Evolutionary conservation across 2,888 invertebrate species (phyloP).

Genomic region (Pseudococcus viburni): DNA sequence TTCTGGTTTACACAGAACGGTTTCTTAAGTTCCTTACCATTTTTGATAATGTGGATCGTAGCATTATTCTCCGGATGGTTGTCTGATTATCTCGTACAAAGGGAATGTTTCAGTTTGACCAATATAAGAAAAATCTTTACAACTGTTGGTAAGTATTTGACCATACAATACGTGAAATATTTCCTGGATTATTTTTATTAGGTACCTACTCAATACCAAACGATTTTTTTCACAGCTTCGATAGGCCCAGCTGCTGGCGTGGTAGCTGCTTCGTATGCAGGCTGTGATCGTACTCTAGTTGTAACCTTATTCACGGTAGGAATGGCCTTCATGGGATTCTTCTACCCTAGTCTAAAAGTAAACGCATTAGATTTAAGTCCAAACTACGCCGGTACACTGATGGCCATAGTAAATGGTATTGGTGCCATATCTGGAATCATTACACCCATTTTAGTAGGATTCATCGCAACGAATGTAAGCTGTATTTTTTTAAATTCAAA

Average conservation of each 20-base stretch:
- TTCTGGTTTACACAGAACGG: slow-evolving; percentile 74
- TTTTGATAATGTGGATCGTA: slow-evolving; percentile 79
- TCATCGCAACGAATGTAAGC: slow-evolving; percentile 75
- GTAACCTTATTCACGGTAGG: slow-evolving; percentile 78
- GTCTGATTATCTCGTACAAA: slow-evolving; percentile 77
- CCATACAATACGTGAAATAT: neutral
- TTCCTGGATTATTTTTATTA: slow-evolving; percentile 6
- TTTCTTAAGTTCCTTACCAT: slow-evolving; percentile 78
- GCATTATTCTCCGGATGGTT: slow-evolving; percentile 78
- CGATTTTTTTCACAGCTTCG: slow-evolving; percentile 74
- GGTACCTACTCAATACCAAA: slow-evolving; percentile 69
- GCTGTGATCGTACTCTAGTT: slow-evolving; percentile 77
- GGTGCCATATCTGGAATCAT: slow-evolving; percentile 82
- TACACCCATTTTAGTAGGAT: slow-evolving; percentile 77
- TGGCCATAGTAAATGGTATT: slow-evolving; percentile 81
- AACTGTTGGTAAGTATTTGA: slow-evolving; percentile 71
- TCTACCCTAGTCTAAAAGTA: slow-evolving; percentile 81
- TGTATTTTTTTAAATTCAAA: too few species aligned
- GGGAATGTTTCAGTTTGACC: slow-evolving; percentile 71
- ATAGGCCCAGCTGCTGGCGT: slow-evolving; percentile 80
- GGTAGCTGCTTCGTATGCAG: slow-evolving; percentile 80
- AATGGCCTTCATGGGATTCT: slow-evolving; percentile 81
- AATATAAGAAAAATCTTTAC: slow-evolving; percentile 73
- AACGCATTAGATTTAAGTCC: slow-evolving; percentile 79
- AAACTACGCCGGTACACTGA: slow-evolving; percentile 79